These are phyloP conservation scores for Actias luna DNA, from an alignment of 2,888 invertebrate genomes.

Conservation along the genomic window DNA sequence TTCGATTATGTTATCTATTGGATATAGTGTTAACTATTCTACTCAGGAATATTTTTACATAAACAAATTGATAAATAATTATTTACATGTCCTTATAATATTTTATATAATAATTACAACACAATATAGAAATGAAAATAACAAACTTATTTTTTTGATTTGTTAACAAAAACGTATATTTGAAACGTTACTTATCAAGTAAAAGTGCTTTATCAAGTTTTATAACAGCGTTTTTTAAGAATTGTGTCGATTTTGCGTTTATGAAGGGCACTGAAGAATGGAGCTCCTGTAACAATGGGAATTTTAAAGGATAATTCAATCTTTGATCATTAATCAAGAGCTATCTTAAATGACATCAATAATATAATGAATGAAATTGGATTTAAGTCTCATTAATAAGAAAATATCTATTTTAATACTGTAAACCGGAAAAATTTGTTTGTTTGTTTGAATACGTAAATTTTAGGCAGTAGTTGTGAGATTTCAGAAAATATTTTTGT, in stretches of 20 bases:
- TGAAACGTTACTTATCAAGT: constrained; percentile 6
- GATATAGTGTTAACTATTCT: too few species aligned
- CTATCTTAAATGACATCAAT: background rate
- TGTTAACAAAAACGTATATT: background rate
- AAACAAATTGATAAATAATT: background rate
- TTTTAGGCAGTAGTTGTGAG: too few species aligned
- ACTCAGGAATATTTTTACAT: background rate
- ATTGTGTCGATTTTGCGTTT: constrained; percentile 18
- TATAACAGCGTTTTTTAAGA: constrained; percentile 14
- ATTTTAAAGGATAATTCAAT: constrained; percentile 8
- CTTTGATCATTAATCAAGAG: constrained; percentile 14
- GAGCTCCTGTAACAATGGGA: constrained; percentile 15
- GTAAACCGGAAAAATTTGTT: too few species aligned
- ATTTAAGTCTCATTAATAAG: too few species aligned
- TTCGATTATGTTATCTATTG: too few species aligned
- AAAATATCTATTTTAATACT: too few species aligned
- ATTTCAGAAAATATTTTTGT: too few species aligned
- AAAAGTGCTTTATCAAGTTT: constrained; percentile 16
- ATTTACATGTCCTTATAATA: background rate
- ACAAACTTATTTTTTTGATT: constrained; percentile 7
- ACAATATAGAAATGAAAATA: background rate
- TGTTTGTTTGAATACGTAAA: too few species aligned
- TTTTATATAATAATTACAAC: background rate
- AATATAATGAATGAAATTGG: background rate
- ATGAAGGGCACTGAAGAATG: constrained; percentile 15